These are phyloP conservation scores for Alligator sinensis DNA, from an alignment of 2,113 vertebrate species.

Conservation along the genomic window DNA sequence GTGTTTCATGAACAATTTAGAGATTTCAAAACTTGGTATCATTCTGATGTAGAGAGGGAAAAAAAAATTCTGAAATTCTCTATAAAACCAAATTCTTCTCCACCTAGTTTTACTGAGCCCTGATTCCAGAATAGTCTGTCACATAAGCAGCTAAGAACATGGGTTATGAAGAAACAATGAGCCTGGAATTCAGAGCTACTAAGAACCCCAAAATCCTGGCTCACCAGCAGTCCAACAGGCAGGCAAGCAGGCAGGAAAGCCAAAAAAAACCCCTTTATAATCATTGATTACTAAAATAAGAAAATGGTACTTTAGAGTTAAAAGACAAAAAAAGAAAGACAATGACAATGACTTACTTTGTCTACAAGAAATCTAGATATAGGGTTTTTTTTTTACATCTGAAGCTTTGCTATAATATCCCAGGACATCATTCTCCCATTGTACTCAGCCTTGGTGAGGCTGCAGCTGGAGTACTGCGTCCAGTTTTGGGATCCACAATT, in stretches of 20 bases:
- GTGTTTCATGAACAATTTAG: background rate
- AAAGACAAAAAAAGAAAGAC: background rate
- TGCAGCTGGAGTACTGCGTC: too few species aligned
- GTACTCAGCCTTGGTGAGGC: too few species aligned
- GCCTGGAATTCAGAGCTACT: background rate
- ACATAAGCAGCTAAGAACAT: background rate
- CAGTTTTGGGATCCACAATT: too few species aligned
- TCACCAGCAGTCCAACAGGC: background rate
- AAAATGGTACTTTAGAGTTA: background rate
- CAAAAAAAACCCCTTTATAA: too few species aligned
- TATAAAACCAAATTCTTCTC: background rate
- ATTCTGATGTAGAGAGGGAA: background rate
- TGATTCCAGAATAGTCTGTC: background rate
- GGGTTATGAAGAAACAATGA: background rate
- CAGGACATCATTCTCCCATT: too few species aligned
- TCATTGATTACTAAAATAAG: background rate
- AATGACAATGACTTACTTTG: background rate
- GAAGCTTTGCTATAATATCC: conserved; percentile 32
- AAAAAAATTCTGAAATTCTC: background rate
- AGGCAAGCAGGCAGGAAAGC: background rate
- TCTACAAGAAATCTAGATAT: background rate
- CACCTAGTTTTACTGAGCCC: background rate
- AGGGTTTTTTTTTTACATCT: background rate
- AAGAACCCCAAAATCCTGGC: too few species aligned
- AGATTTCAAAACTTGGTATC: background rate